phyloP scores from a whole-genome alignment of 2,797 vertebrate genomes.

The Valencia hispanica region DNA sequence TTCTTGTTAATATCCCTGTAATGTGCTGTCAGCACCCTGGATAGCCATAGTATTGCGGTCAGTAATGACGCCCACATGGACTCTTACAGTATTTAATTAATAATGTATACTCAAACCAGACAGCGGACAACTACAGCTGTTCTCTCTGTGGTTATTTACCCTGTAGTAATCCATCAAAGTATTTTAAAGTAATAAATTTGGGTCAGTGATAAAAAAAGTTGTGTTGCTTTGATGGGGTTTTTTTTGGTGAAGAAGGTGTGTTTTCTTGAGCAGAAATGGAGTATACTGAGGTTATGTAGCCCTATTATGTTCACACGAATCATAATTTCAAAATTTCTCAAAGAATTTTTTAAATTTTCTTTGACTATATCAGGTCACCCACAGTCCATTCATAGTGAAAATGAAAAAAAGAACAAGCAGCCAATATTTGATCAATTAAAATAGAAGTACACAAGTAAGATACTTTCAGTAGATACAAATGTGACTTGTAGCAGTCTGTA shows the following conservation, averaged over 20 bases:
- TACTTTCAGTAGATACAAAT: neutral
- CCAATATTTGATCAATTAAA: neutral
- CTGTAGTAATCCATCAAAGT: neutral
- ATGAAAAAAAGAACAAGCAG: neutral
- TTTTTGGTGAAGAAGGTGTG: neutral
- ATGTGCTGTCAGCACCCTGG: neutral
- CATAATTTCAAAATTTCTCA: neutral
- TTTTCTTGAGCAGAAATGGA: neutral
- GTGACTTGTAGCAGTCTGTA: neutral
- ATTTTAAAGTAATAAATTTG: neutral
- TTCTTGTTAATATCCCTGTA: neutral
- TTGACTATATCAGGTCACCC: neutral
- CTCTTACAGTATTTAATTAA: neutral
- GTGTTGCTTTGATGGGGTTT: no score
- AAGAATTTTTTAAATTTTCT: neutral
- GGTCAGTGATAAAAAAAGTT: neutral
- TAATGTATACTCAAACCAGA: neutral
- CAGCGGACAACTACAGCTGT: neutral
- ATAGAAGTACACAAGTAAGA: neutral
- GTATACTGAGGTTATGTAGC: neutral
- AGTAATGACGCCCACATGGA: neutral
- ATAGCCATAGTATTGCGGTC: neutral
- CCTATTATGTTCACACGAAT: neutral
- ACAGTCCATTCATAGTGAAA: neutral
- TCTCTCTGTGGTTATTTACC: neutral